Percentiles rank a stretch among this genome's conserved stretches.
These are phyloP conservation scores for Eutolmus rufibarbis DNA, from an alignment of 2,888 invertebrate genomes.

Conservation along the genomic window DNA sequence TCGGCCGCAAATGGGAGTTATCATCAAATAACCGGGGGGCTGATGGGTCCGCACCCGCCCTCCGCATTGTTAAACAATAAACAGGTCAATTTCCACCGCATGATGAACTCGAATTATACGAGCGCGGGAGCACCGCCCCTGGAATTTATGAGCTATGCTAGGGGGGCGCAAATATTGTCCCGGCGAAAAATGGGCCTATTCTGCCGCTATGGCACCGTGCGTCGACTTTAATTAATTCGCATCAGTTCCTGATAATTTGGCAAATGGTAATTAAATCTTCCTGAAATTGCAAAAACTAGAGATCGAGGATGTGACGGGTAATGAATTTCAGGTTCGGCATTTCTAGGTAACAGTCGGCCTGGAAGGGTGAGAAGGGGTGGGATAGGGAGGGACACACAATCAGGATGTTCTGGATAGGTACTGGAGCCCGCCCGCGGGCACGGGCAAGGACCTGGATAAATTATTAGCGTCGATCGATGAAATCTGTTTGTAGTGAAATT, in stretches of 20 bases:
- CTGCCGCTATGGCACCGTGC: neutral
- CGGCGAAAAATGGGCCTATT: neutral
- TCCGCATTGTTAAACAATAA: neutral
- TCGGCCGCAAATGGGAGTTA: neutral
- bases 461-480: neutral
- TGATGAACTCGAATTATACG: conserved; percentile 16
- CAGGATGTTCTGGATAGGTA: neutral
- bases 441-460: neutral
- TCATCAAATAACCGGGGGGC: neutral
- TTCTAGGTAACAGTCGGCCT: neutral
- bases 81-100: conserved; percentile 26
- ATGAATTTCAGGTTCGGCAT: neutral
- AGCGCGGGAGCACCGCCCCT: neutral
- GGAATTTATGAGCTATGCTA: neutral
- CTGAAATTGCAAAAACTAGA: neutral
- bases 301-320: neutral
- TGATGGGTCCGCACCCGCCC: neutral
- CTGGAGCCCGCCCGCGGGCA: neutral
- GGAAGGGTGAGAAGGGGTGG: neutral
- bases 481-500: neutral
- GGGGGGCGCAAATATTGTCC: neutral
- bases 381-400: neutral
- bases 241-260: neutral
- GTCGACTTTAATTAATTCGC: neutral
- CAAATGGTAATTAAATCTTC: neutral